A percentile compares a stretch with the other conserved stretches of the same genome.
Evolutionary conservation across 2,888 invertebrate species (phyloP).

Genomic region (Rutpela maculata): DNA sequence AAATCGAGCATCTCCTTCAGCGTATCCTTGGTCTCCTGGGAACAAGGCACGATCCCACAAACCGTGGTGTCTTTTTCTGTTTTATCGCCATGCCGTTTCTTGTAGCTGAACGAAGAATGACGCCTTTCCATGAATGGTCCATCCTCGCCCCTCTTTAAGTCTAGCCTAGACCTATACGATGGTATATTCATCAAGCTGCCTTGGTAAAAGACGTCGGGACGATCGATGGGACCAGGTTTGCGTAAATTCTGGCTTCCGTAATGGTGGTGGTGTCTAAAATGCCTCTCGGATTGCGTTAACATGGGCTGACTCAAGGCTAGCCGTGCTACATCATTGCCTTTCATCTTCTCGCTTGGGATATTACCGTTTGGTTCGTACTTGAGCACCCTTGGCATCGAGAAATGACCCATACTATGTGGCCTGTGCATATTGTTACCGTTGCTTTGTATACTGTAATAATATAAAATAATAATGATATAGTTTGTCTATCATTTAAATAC

Average conservation of each 20-base stretch:
- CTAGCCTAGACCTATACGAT: slow-evolving; percentile 67
- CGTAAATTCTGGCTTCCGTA: slow-evolving; percentile 76
- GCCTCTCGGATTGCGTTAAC: slow-evolving; percentile 70
- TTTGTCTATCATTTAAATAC: no score
- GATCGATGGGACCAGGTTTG: slow-evolving; percentile 82
- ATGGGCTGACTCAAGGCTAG: slow-evolving; percentile 85
- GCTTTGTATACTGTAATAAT: slow-evolving; percentile 40
- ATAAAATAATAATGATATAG: no score
- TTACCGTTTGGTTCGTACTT: slow-evolving; percentile 58
- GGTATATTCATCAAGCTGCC: slow-evolving; percentile 79
- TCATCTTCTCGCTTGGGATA: slow-evolving; percentile 51
- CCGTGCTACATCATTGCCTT: slow-evolving; percentile 72
- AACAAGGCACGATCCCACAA: slow-evolving; percentile 78
- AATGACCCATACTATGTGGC: slow-evolving; percentile 78
- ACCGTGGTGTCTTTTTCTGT: slow-evolving; percentile 61
- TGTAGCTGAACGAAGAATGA: slow-evolving; percentile 59
- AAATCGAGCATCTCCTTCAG: slow-evolving; percentile 88
- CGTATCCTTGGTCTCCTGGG: slow-evolving; percentile 83
- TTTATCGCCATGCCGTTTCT: slow-evolving; percentile 45
- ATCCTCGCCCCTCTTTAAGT: slow-evolving; percentile 64
- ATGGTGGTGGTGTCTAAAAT: slow-evolving; percentile 50
- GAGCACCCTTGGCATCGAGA: slow-evolving; percentile 66
- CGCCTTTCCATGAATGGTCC: slow-evolving; percentile 60
- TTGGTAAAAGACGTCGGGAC: slow-evolving; percentile 93
- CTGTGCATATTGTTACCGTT: slow-evolving; percentile 73